These are phyloP conservation scores for Tachystola acroxantha DNA, from an alignment of 2,888 invertebrate species.

Conservation along the genomic window DNA sequence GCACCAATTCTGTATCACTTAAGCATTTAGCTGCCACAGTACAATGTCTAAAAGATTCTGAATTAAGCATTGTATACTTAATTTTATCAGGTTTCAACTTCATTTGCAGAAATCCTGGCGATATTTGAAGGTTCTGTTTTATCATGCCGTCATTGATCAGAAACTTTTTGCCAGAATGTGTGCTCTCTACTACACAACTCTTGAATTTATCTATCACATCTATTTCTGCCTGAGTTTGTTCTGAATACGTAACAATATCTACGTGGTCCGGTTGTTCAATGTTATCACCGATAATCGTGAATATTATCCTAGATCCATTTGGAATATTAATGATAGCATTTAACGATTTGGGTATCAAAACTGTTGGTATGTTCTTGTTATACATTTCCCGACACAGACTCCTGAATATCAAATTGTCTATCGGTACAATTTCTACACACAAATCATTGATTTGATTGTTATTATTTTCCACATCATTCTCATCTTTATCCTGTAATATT, in stretches of 20 bases:
- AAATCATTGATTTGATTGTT: slow-evolving; percentile 45
- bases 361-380: slow-evolving; percentile 57
- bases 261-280: slow-evolving; percentile 60
- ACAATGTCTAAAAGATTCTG: slow-evolving; percentile 71
- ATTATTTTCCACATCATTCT: slow-evolving; percentile 33
- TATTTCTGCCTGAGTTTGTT: slow-evolving; percentile 41
- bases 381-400: slow-evolving; percentile 61
- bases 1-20: slow-evolving; percentile 39
- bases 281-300: slow-evolving; percentile 59
- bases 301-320: slow-evolving; percentile 74
- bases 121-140: slow-evolving; percentile 59
- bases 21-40: slow-evolving; percentile 60
- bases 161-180: slow-evolving; percentile 66
- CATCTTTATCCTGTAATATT: slow-evolving; percentile 35
- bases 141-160: slow-evolving; percentile 75
- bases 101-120: slow-evolving; percentile 53
- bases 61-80: slow-evolving; percentile 68
- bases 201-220: slow-evolving; percentile 69
- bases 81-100: slow-evolving; percentile 63
- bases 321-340: slow-evolving; percentile 73
- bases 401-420: slow-evolving; percentile 58
- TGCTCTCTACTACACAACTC: slow-evolving; percentile 65
- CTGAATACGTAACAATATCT: slow-evolving; percentile 69
- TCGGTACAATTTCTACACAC: slow-evolving; percentile 63
- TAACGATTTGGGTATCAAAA: slow-evolving; percentile 75